phyloP scores from a whole-genome alignment of 2,113 vertebrate species.

The Ploceus nigricollis region DNA sequence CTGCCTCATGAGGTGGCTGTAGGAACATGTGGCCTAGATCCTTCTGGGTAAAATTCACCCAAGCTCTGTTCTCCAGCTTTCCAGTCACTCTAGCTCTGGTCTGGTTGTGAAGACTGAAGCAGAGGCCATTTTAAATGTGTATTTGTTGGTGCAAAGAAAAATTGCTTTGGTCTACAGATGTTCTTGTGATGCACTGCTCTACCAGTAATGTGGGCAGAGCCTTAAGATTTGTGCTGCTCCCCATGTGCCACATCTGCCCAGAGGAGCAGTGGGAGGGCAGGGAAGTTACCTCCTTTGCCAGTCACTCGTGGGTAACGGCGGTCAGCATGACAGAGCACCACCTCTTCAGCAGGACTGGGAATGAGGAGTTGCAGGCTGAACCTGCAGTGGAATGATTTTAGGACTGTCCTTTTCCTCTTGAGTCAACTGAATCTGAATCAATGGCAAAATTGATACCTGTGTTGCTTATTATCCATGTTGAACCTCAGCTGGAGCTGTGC shows the following conservation, averaged over 20 bases:
- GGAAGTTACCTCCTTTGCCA: neutral
- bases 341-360: neutral
- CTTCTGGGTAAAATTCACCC: neutral
- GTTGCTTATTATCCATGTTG: fast-evolving
- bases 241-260: neutral
- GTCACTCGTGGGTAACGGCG: fast-evolving
- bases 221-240: neutral
- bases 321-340: fast-evolving
- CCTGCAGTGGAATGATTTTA: neutral
- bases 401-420: neutral
- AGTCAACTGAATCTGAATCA: neutral
- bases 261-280: neutral
- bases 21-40: neutral
- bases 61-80: neutral
- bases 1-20: neutral
- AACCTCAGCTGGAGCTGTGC: fast-evolving
- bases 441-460: neutral
- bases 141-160: neutral
- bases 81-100: neutral
- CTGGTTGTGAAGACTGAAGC: neutral
- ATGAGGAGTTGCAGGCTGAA: neutral
- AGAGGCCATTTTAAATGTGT: neutral
- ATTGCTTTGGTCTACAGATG: neutral
- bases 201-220: neutral
- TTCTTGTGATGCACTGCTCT: neutral